Evolutionary conservation across 2,113 vertebrate species (phyloP).

Genomic region (Tychaedon coryphoeus): DNA sequence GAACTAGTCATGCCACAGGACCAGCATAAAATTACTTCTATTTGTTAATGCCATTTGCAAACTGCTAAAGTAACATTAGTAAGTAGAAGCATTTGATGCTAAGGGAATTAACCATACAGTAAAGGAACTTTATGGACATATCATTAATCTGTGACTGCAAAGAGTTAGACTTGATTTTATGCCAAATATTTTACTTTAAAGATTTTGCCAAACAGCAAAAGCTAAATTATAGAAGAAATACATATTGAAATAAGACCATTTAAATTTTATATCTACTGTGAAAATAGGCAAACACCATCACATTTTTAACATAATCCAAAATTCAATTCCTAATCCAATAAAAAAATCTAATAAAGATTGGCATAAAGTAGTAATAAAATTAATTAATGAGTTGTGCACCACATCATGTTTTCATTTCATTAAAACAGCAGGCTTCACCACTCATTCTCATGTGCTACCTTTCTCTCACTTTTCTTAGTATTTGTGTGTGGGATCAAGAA

Average conservation of each 20-base stretch:
- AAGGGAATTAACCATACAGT: slow-evolving; percentile 20
- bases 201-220: slow-evolving; percentile 34
- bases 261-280: slow-evolving; percentile 44
- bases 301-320: slow-evolving; percentile 29
- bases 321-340: slow-evolving; percentile 35
- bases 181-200: slow-evolving; percentile 38
- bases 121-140: slow-evolving; percentile 42
- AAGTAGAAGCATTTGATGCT: slow-evolving; percentile 42
- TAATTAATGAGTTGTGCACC: slow-evolving; percentile 34
- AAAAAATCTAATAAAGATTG: slow-evolving; percentile 36
- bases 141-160: slow-evolving; percentile 45
- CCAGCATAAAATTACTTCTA: not conserved
- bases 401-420: slow-evolving; percentile 38
- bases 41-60: slow-evolving; percentile 40
- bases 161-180: slow-evolving; percentile 27
- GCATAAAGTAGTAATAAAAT: slow-evolving; percentile 30
- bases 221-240: slow-evolving; percentile 16
- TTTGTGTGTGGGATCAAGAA: not conserved
- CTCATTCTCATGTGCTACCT: not conserved
- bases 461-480: not conserved
- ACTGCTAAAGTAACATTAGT: slow-evolving; percentile 31
- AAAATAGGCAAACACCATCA: slow-evolving; percentile 31
- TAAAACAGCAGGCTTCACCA: slow-evolving; percentile 32
- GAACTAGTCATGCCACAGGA: not conserved
- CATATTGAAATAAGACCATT: slow-evolving; percentile 25